Evolutionary conservation across 2,113 vertebrate genomes (phyloP).

Genomic region (Verasper variegatus): DNA sequence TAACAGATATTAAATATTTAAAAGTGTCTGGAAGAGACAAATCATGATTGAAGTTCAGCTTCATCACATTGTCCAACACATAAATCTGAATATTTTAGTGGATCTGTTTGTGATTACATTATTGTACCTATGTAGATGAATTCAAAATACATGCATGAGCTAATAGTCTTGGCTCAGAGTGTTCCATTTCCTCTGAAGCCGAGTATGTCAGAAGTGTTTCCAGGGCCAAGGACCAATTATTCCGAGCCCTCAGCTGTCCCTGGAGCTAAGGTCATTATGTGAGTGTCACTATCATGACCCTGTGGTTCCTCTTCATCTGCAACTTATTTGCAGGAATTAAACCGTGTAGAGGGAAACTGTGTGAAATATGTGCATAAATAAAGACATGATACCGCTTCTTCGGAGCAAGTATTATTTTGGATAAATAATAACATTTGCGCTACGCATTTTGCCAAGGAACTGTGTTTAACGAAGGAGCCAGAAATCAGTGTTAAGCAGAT

Average conservation of each 20-base stretch:
- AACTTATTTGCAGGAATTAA: slow-evolving; percentile 68
- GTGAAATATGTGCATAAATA: slow-evolving; percentile 30
- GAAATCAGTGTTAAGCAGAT: slow-evolving; percentile 73
- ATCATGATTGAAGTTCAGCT: slow-evolving; percentile 10
- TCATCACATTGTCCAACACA: slow-evolving; percentile 6
- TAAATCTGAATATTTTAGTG: slow-evolving; percentile 24
- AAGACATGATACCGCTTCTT: slow-evolving; percentile 20
- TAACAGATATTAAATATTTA: slow-evolving; percentile 1
- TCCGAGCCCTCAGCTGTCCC: slow-evolving; percentile 66
- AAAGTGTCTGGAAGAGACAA: not conserved
- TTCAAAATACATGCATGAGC: slow-evolving; percentile 61
- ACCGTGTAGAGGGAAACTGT: slow-evolving; percentile 4
- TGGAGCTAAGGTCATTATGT: slow-evolving; percentile 76
- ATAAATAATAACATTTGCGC: slow-evolving; percentile 70
- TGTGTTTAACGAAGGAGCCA: slow-evolving; percentile 59
- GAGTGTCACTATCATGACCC: slow-evolving; percentile 67
- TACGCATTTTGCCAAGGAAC: slow-evolving; percentile 37
- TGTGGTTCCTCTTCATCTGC: slow-evolving; percentile 62
- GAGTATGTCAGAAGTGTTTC: slow-evolving; percentile 71
- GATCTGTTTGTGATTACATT: slow-evolving; percentile 42
- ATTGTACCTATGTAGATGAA: slow-evolving; percentile 68
- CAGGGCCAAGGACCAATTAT: slow-evolving; percentile 79
- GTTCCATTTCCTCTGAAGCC: slow-evolving; percentile 66
- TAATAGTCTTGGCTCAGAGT: slow-evolving; percentile 53
- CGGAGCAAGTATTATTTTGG: slow-evolving; percentile 35